Percentiles rank a stretch among this genome's conserved stretches.
phyloP scores from a whole-genome alignment of 2,113 vertebrate genomes.

The Anarhynchus alexandrinus region DNA sequence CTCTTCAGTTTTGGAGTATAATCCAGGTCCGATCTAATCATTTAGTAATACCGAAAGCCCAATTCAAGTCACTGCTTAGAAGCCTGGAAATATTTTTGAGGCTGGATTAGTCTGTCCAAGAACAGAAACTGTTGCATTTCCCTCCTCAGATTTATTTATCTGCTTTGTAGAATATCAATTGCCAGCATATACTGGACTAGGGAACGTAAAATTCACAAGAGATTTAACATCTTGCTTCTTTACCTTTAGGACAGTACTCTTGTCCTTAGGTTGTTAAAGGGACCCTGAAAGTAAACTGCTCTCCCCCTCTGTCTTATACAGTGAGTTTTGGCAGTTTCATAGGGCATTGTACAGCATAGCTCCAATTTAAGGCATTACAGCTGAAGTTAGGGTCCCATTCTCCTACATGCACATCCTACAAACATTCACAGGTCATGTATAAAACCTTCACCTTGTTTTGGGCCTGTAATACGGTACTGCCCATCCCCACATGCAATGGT shows the following conservation, averaged over 20 bases:
- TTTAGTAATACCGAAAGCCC: neutral
- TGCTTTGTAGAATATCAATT: neutral
- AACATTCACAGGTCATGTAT: neutral
- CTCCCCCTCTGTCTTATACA: neutral
- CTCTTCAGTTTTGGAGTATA: neutral
- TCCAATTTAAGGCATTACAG: neutral
- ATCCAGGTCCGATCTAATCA: neutral
- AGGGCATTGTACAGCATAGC: neutral
- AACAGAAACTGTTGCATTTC: neutral
- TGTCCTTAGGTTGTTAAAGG: neutral
- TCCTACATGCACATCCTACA: neutral
- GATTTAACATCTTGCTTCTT: neutral
- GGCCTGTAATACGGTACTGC: neutral
- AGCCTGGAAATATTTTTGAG: neutral
- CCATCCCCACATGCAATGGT: neutral
- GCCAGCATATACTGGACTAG: neutral
- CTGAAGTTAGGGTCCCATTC: neutral
- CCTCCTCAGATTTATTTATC: neutral
- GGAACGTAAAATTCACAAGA: neutral
- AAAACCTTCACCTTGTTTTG: neutral
- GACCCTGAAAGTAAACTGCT: neutral
- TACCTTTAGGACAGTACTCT: neutral
- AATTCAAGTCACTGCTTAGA: neutral
- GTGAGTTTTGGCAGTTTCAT: neutral
- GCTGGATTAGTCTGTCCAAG: neutral